Conservation (phyloP, 2,113 vertebrate genomes). For the Meles meles region DNA sequence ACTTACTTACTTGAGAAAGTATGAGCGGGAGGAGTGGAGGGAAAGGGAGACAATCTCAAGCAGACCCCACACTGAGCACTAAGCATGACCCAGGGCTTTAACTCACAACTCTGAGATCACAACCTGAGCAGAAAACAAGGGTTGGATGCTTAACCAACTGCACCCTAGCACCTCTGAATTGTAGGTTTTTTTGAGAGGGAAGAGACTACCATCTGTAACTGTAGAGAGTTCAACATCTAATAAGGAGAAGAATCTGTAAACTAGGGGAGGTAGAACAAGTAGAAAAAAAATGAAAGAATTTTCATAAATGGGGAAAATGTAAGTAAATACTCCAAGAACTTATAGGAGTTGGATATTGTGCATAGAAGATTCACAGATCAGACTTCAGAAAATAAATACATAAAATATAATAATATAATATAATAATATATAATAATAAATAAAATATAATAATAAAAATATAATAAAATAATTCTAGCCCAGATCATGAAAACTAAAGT, state of each 20-base stretch:
- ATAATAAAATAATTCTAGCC: constrained; percentile 35
- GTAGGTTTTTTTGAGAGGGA: not conserved
- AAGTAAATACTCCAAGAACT: not conserved
- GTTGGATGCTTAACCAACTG: not conserved
- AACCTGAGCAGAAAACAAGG: not conserved
- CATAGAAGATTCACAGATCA: not conserved
- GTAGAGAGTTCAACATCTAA: not conserved
- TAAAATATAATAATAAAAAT: too few species aligned
- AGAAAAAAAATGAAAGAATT: not conserved
- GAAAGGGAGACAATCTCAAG: not conserved
- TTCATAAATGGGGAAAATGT: not conserved
- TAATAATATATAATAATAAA: constrained; percentile 31
- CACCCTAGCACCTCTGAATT: not conserved
- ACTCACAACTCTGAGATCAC: not conserved
- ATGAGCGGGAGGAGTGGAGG: not conserved
- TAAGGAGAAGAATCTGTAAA: not conserved
- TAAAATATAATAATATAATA: not conserved
- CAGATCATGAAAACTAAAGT: constrained; percentile 34
- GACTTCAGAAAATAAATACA: constrained; percentile 6
- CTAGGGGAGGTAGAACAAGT: not conserved
- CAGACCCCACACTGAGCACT: not conserved
- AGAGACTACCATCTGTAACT: not conserved
- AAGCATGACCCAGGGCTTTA: not conserved
- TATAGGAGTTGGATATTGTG: not conserved
- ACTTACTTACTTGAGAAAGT: not conserved